Base-by-base conservation (phyloP, 2,888 invertebrate species). In the Hypomecis punctinalis region DNA sequence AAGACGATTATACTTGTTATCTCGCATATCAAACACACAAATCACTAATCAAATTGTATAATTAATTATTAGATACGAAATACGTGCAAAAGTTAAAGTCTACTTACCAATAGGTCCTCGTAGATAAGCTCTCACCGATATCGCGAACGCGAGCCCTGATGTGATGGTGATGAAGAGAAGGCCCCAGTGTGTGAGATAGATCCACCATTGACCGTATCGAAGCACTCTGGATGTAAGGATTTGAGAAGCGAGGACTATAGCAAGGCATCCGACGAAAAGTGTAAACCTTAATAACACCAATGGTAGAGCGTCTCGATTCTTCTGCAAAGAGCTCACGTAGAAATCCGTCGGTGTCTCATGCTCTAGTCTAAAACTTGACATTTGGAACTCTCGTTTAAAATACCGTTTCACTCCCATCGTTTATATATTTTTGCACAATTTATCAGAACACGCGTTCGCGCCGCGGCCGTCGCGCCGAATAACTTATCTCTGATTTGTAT, bases 151-250 rank as follows among this genome's bases (percentile, higher is more conserved):
- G 33, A 86, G 76, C 42, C 80, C 84, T 11, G 88, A 75, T 6
- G 87, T 77, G 0, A 82, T 61, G 5, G 86, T 80, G 45, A 86
- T 89, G 1, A 88, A 70, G 0, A 87, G 0, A 0, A 91, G 61
- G 0, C 91, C 91, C 91, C 91, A 92, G 64, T 90, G 89, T 9
- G 91, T 92, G 71, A 92, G 72, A 57, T 81, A 91, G 66, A 90
- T 84, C n/a, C 80, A 81, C 91, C 90, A 91, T 56, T 71, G 77
- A 0, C 75, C 76, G 0, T 80, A 64, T 0, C 55, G 33, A 5
- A 74, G 52, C 0, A 55, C n/a, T 6, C 23, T 23, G 0, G 61
- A 40, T 4, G 76, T 80, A 23, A 90, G 40, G 1, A 83, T 67
- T 37, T 82, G 67, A 0, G 90, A 90, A 0, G 85, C 23, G 6